These are phyloP conservation scores for Parnassius mnemosyne DNA, from an alignment of 2,888 invertebrate genomes.

Conservation along the genomic window DNA sequence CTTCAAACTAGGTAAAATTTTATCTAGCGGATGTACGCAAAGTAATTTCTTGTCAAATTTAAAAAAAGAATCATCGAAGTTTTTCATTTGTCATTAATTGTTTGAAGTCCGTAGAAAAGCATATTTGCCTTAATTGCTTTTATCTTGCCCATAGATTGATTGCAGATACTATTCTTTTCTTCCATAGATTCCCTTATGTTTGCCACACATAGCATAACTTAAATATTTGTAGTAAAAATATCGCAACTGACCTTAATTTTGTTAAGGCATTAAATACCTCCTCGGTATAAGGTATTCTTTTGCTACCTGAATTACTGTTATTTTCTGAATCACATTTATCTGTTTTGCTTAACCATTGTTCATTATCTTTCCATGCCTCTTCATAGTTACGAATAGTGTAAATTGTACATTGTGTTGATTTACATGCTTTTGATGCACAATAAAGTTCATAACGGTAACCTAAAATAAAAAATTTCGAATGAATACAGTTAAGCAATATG, in stretches of 20 bases:
- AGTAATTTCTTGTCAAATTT: too few relatives aligned
- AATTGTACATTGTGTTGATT: conserved; percentile 94
- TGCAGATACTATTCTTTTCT: too few relatives aligned
- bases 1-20: too few relatives aligned
- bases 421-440: conserved; percentile 93
- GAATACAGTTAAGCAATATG: too few relatives aligned
- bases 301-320: conserved; percentile 17
- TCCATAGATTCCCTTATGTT: too few relatives aligned
- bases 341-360: conserved; percentile 53
- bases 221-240: not conserved
- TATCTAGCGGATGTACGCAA: too few relatives aligned
- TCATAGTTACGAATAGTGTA: conserved; percentile 89
- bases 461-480: conserved; percentile 46
- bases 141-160: too few relatives aligned
- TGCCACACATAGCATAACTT: too few relatives aligned
- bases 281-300: conserved; percentile 78
- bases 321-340: conserved; percentile 19
- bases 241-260: conserved; percentile 57
- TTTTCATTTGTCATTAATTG: too few relatives aligned
- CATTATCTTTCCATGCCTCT: conserved; percentile 89
- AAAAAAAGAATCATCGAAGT: too few relatives aligned
- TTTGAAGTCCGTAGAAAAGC: too few relatives aligned
- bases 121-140: too few relatives aligned
- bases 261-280: conserved; percentile 91
- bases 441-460: conserved; percentile 97